Evolutionary conservation across 2,113 vertebrate species (phyloP).

Genomic region (Perca schrenkii): DNA sequence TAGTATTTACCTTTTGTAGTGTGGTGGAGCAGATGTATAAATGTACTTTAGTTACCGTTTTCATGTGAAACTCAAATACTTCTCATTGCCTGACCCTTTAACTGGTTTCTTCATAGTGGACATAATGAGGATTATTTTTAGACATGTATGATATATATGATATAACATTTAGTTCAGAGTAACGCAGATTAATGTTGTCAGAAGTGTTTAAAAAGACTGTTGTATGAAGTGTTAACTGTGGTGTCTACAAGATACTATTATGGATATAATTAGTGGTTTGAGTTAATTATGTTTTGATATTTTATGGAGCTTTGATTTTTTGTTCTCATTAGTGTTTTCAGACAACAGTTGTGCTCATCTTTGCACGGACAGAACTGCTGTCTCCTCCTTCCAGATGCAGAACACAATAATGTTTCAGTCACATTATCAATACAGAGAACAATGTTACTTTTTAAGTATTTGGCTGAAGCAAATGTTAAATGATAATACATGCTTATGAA

Average conservation of each 20-base stretch:
- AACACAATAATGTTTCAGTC: background rate
- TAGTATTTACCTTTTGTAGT: background rate
- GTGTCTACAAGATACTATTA: background rate
- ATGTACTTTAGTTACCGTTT: background rate
- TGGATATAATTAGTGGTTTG: constrained; percentile 24
- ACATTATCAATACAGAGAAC: background rate
- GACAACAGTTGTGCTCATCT: background rate
- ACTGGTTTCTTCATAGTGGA: background rate
- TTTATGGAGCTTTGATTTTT: background rate
- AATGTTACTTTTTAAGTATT: background rate
- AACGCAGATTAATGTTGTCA: background rate
- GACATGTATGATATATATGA: background rate
- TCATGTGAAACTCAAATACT: background rate
- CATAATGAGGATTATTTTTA: background rate
- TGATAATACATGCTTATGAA: background rate
- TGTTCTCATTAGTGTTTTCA: background rate
- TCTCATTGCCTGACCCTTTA: background rate
- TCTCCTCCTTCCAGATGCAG: background rate
- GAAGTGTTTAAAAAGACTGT: background rate
- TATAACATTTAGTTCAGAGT: background rate
- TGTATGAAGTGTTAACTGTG: background rate
- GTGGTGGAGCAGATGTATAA: background rate
- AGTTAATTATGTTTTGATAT: background rate
- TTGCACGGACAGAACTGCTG: background rate
- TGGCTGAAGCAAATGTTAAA: background rate